Conservation (phyloP, 2,113 vertebrate species). For the Desmodus rotundus region DNA sequence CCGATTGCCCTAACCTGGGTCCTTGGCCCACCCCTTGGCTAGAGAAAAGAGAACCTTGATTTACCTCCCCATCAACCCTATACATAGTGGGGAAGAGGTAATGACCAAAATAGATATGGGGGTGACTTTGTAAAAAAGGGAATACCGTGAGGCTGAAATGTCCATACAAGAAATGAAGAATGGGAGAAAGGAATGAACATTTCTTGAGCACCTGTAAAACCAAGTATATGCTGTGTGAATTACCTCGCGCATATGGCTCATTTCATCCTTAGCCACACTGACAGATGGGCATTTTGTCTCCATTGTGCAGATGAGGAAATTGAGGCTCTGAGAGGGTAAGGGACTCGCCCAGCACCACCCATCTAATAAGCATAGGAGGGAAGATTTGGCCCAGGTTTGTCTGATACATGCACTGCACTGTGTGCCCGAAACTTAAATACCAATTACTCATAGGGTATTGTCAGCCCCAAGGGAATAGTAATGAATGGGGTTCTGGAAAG, state of each 20-base stretch:
- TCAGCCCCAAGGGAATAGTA: background rate
- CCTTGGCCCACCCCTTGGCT: background rate
- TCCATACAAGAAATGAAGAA: background rate
- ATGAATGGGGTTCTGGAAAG: background rate
- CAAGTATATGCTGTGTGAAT: background rate
- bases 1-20: background rate
- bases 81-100: background rate
- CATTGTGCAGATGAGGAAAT: background rate
- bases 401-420: background rate
- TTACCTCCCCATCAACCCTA: background rate
- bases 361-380: background rate
- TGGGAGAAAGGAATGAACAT: background rate
- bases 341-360: background rate
- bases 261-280: background rate
- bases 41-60: background rate
- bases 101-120: background rate
- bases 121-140: background rate
- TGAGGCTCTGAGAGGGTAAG: background rate
- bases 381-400: background rate
- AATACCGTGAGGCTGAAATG: background rate
- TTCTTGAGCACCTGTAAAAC: background rate
- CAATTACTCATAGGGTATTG: background rate
- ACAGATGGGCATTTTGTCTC: background rate
- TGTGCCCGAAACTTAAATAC: slow-evolving; percentile 1
- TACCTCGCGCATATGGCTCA: background rate